Evolutionary conservation across 2,888 invertebrate genomes (phyloP), one percentile per base, ranked within the genome.

Genomic region (Galerucella nymphaeae): DNA sequence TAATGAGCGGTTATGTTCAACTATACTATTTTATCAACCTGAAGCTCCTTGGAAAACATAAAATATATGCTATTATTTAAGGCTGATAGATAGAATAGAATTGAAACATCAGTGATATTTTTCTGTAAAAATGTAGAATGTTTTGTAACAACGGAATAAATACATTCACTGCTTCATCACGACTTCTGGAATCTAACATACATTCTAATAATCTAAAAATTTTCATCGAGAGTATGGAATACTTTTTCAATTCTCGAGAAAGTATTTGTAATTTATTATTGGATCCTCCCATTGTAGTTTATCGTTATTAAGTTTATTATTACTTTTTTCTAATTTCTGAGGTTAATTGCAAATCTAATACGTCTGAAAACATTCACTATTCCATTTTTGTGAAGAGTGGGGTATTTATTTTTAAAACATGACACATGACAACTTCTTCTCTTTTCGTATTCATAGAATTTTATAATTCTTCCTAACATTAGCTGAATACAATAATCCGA

Each of bases 171-270:
- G 48, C 5, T 48, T n/a, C 14, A 48, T 48, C 48, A 48, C 48
- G 48, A 48, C 48, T 48, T 48, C 48, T 48, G 48, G 48, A 48
- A 48, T 48, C 48, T 48, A 14, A 48, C 48, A 48, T 48, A 48
- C 48, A 48, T 48, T 48, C 2, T n/a, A 48, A 48, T 14, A 48
- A 48, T 48, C 13, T 48, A 14, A 48, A 48, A 48, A 48, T n/a
- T n/a, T n/a, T 48, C n/a, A 48, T 48, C 48, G 48, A n/a, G 14
- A 8, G n/a, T 48, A 48, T 48, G n/a, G 6, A 14, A 45, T 11
- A 14, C 3, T 14, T 45, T 14, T 48, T 48, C 4, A 8, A n/a
- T 48, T 1, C 30, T 30, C 13, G 13, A 14, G 42, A 45, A 45
- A 45, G 13, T 45, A 1, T 45, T 45, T 45, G 13, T 45, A 45